These are phyloP conservation scores for Melipona quadrifasciata DNA, from an alignment of 1,140 invertebrate species.

Conservation along the genomic window DNA sequence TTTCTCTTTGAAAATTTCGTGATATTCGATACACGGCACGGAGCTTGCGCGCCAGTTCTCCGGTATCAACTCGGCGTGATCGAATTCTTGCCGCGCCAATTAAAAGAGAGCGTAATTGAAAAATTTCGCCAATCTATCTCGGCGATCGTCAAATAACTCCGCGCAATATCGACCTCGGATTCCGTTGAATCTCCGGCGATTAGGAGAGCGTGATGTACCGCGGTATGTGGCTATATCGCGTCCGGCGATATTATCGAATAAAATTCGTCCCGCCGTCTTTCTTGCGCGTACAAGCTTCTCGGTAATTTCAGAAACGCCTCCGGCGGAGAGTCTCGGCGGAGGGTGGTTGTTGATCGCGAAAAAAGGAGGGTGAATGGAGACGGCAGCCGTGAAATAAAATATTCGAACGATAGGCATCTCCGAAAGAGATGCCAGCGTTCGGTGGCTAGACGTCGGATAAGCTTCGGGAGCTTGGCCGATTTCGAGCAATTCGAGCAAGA, in stretches of 20 bases:
- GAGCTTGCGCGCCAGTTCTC: slow-evolving; percentile 27
- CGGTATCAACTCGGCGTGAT: slow-evolving; percentile 39
- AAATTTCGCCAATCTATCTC: slow-evolving; percentile 43
- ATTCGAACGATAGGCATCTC: slow-evolving; percentile 11
- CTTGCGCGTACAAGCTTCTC: too few species aligned
- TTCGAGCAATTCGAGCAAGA: slow-evolving; percentile 41
- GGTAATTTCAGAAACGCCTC: not conserved
- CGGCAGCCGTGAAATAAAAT: not conserved
- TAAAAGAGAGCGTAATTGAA: slow-evolving; percentile 58
- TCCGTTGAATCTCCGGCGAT: not conserved
- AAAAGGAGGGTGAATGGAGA: not conserved
- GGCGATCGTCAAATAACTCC: slow-evolving; percentile 30
- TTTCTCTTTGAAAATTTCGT: slow-evolving; percentile 45
- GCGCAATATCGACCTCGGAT: not conserved
- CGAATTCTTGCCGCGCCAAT: slow-evolving; percentile 57
- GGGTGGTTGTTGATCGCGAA: not conserved
- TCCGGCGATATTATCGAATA: not conserved
- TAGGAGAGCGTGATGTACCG: not conserved
- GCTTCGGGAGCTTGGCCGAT: not conserved
- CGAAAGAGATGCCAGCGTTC: not conserved
- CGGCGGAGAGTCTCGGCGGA: not conserved
- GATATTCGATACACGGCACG: slow-evolving; percentile 49
- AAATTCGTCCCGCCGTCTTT: not conserved
- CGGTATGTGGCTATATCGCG: not conserved
- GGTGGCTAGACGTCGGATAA: slow-evolving; percentile 32